Conservation (phyloP, 2,797 vertebrate genomes). For the Gymnoscopelus braueri region DNA sequence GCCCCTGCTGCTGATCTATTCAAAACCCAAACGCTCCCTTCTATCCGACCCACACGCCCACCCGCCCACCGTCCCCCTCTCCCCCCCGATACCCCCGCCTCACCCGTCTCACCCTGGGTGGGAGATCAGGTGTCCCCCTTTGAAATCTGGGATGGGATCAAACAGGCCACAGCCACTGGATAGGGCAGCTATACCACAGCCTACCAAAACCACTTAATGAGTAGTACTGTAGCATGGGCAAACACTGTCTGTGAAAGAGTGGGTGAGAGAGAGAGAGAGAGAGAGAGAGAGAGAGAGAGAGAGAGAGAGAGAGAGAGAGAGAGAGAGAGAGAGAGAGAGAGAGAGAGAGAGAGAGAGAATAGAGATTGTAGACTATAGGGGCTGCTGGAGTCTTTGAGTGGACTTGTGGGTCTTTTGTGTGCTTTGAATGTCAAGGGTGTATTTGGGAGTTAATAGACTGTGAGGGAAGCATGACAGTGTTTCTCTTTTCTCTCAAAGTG, state of each 20-base stretch:
- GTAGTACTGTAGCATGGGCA: conserved; percentile 41
- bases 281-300: conserved; percentile 7
- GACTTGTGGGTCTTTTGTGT: conserved; percentile 26
- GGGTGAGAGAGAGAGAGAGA: conserved; percentile 3
- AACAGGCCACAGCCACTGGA: conserved; percentile 71
- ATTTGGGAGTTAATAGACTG: conserved; percentile 32
- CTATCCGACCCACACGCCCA: conserved; percentile 45
- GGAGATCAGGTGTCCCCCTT: conserved; percentile 78
- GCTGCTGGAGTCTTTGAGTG: neutral
- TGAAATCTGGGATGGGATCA: conserved; percentile 82
- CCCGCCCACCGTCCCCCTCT: conserved; percentile 38
- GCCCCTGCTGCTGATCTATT: conserved; percentile 49
- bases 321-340: conserved; percentile 7
- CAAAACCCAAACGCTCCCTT: conserved; percentile 37
- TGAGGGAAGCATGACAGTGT: conserved; percentile 13
- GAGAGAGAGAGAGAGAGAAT: conserved; percentile 6
- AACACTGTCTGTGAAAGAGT: conserved; percentile 21
- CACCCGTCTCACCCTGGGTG: conserved; percentile 54
- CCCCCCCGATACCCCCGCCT: conserved; percentile 33
- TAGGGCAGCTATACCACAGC: conserved; percentile 59
- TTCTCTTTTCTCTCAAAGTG: conserved; percentile 18
- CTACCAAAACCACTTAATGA: conserved; percentile 66
- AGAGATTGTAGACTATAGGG: conserved; percentile 28
- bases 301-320: conserved; percentile 7
- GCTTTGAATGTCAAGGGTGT: conserved; percentile 13